Evolutionary conservation across 2,113 vertebrate species (phyloP).

Genomic region (Oplegnathus fasciatus): DNA sequence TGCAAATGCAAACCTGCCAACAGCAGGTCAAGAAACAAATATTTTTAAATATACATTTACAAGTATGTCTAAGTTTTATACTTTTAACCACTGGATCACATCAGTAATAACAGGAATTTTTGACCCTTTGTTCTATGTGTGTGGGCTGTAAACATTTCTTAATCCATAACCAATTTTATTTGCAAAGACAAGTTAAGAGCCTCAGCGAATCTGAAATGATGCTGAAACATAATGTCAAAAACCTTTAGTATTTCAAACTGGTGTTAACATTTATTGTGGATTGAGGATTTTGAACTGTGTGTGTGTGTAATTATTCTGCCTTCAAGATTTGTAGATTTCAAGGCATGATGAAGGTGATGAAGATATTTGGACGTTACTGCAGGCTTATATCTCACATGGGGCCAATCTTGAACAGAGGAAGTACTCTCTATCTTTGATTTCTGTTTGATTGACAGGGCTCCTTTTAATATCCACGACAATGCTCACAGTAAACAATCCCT

Average conservation of each 20-base stretch:
- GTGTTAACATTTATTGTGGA: neutral
- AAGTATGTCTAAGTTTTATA: neutral
- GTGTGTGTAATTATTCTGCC: neutral
- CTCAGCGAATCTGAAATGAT: neutral
- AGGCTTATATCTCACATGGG: neutral
- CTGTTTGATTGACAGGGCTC: slow-evolving; percentile 20
- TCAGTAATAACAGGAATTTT: neutral
- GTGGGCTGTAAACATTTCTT: neutral
- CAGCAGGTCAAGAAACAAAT: neutral
- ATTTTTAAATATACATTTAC: neutral
- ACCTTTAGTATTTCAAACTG: neutral
- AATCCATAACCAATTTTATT: neutral
- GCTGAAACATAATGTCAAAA: neutral
- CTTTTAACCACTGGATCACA: neutral
- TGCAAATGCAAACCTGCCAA: neutral
- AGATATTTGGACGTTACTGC: neutral
- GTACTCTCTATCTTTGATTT: neutral
- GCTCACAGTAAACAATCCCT: slow-evolving; percentile 21
- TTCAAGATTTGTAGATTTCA: neutral
- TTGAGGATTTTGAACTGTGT: neutral
- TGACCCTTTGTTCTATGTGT: neutral
- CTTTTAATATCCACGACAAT: slow-evolving; percentile 8
- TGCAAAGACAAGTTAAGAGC: too few relatives aligned
- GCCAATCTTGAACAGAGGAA: neutral
- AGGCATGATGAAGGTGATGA: neutral